phyloP scores from a whole-genome alignment of 2,888 invertebrate genomes.

The Odontocolon sp. region DNA sequence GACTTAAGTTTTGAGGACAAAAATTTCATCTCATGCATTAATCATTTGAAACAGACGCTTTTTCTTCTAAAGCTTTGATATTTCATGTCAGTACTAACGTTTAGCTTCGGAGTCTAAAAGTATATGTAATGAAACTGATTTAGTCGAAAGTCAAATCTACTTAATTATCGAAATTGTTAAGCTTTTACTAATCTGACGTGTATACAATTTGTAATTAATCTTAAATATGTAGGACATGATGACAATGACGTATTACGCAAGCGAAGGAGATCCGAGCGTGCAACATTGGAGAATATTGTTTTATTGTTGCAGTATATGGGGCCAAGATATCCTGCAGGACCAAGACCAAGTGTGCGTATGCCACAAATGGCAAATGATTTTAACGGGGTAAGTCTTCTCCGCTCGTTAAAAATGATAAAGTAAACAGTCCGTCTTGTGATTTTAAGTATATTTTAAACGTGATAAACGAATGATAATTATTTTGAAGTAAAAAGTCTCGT shows the following conservation, averaged over 20 bases:
- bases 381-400: conserved; percentile 85
- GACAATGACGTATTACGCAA: background rate
- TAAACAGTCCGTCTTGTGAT: too few relatives aligned
- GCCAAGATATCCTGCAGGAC: conserved; percentile 96
- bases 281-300: conserved; percentile 28
- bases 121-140: too few relatives aligned
- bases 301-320: conserved; percentile 93
- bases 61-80: background rate
- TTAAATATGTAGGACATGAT: background rate
- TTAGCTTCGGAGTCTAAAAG: background rate
- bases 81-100: background rate
- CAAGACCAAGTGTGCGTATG: conserved; percentile 96
- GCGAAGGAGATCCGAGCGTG: background rate
- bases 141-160: too few relatives aligned
- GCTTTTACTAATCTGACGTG: background rate
- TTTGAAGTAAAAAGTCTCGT: too few relatives aligned
- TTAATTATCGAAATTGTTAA: too few relatives aligned
- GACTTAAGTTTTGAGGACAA: background rate
- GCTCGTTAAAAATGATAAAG: too few relatives aligned
- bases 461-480: too few relatives aligned
- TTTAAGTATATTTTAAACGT: background rate
- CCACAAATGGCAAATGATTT: conserved; percentile 97
- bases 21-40: background rate
- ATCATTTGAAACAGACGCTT: background rate
- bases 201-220: too few relatives aligned